These are phyloP conservation scores for Morpho deidamia DNA, from an alignment of 2,888 invertebrate species.

Conservation along the genomic window DNA sequence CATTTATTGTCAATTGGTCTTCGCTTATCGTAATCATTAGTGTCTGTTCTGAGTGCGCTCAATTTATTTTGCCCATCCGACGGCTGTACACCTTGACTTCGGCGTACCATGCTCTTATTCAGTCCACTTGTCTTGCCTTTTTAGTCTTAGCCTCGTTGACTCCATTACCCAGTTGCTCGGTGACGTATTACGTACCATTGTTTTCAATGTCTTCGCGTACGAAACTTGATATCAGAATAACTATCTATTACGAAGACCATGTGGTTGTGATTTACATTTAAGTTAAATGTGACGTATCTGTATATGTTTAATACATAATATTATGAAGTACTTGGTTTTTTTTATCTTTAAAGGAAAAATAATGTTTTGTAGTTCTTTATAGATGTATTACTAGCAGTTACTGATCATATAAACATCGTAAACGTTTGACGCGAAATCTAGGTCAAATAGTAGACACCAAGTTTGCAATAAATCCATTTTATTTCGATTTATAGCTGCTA, in stretches of 20 bases:
- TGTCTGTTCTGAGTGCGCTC: slow-evolving; percentile 64
- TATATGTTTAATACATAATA: slow-evolving; percentile 13
- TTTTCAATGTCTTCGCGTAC: slow-evolving; percentile 80
- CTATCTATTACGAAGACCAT: slow-evolving; percentile 82
- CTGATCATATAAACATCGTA: slow-evolving; percentile 1
- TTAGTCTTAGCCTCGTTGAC: slow-evolving; percentile 63
- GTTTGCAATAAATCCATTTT: background rate
- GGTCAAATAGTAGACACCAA: slow-evolving; percentile 1
- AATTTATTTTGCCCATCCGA: slow-evolving; percentile 40
- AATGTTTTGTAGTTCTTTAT: slow-evolving; percentile 3
- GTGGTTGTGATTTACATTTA: slow-evolving; percentile 82
- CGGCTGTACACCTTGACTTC: slow-evolving; percentile 69
- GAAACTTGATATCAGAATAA: slow-evolving; percentile 82
- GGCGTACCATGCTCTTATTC: slow-evolving; percentile 55
- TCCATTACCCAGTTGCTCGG: slow-evolving; percentile 65
- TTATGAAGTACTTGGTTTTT: slow-evolving; percentile 18
- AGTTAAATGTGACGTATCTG: slow-evolving; percentile 7
- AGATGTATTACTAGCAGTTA: background rate
- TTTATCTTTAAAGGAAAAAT: slow-evolving; percentile 4
- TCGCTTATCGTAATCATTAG: slow-evolving; percentile 45
- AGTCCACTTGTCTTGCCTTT: slow-evolving; percentile 66
- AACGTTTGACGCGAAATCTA: slow-evolving; percentile 1
- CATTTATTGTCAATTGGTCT: slow-evolving; percentile 55
- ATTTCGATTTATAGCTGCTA: background rate
- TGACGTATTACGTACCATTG: slow-evolving; percentile 46